A percentile compares a stretch with the other conserved stretches of the same genome.
These are phyloP conservation scores for Gulo gulo DNA, from an alignment of 2,113 vertebrate species.

Conservation along the genomic window DNA sequence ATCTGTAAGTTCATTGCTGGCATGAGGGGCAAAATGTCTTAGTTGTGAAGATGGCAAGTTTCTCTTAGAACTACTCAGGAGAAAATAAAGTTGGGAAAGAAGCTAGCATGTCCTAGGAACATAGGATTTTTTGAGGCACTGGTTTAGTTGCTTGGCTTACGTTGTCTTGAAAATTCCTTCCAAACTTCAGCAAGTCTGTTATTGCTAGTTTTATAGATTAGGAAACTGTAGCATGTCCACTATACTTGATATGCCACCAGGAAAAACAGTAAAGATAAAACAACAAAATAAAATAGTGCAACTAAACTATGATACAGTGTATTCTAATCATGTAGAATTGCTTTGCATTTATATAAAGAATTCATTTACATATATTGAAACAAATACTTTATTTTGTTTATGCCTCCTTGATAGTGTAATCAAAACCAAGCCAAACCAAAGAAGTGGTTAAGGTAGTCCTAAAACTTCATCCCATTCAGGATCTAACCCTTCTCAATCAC, in stretches of 20 bases:
- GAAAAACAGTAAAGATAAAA: not conserved
- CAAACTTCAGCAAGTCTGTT: not conserved
- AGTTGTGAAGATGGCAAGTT: not conserved
- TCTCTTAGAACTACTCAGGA: not conserved
- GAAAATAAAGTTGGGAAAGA: not conserved
- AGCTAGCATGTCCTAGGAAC: not conserved
- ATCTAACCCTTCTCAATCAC: not conserved
- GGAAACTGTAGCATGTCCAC: not conserved
- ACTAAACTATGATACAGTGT: not conserved
- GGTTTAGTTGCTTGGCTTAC: not conserved
- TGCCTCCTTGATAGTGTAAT: not conserved
- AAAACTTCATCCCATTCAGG: not conserved
- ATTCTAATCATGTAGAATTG: not conserved
- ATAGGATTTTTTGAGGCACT: not conserved
- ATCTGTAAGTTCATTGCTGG: not conserved
- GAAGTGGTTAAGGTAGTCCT: not conserved
- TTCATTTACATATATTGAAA: not conserved
- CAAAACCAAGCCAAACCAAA: not conserved
- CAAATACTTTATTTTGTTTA: not conserved
- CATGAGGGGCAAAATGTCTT: not conserved
- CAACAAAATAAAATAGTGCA: not conserved
- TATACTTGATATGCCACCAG: not conserved
- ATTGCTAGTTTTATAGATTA: not conserved
- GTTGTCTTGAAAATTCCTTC: not conserved
- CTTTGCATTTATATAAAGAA: not conserved